Base-by-base conservation (phyloP, 2,888 invertebrate species). In the Villa cingulata region DNA sequence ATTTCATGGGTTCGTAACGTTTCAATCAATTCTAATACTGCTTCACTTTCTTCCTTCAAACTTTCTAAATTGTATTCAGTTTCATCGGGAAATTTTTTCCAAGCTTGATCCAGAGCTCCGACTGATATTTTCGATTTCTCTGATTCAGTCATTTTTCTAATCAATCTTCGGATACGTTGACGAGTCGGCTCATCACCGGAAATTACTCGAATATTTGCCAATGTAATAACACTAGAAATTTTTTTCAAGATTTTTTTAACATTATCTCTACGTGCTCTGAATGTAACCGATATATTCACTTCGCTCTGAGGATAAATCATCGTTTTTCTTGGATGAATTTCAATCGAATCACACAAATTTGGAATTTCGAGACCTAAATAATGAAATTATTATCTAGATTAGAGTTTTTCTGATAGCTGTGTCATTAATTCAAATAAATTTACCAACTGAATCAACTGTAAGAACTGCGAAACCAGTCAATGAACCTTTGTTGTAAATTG, bases 401-500 rank as follows among this genome's bases (percentile, higher is more conserved):
- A 36, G 10, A 36, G 15, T 2, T 10, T 36, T 36, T 34, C 34
- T 34, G 12, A 2, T 15, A 34, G 14, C 15, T n/a, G n/a, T n/a
- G n/a, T n/a, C n/a, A n/a, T n/a, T n/a, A n/a, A n/a, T 16, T 6
- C n/a, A n/a, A n/a, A n/a, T n/a, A 12, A 16, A 43, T 46, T 48
- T 58, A 51, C 51, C 47, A 4, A 49, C 42, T 2, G 64, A 62
- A 43, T 66, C 65, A 9, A 67, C 52, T 1, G 59, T 54, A 2
- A 67, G 56, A 55, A 53, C 55, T 0, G 70, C 73, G 55, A 77
- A 80, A 2, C 73, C 72, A 15, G 72, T 62, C 12, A 79, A 58
- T 32, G 74, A 73, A 1, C 80, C 80, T 17, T 62, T 71, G 56
- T 79, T 80, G 54, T 70, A 70, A 3, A 79, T 59, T 37, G 61